Evolutionary conservation across 2,113 vertebrate species (phyloP).

Genomic region (Petromus typicus): DNA sequence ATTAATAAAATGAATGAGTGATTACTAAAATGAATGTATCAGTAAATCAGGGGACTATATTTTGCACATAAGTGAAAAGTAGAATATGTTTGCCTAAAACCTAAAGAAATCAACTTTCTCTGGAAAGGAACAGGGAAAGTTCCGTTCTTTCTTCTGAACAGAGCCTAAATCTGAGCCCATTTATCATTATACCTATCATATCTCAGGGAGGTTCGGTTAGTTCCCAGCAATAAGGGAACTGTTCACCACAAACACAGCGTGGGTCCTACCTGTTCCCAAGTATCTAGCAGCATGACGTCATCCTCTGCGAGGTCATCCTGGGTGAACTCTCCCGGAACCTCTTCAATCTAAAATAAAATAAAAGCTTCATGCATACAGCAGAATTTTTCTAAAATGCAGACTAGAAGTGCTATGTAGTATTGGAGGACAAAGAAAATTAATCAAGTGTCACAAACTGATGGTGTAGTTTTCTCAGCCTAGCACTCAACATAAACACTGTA

Average conservation of each 20-base stretch:
- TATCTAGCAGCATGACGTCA: conserved; percentile 95
- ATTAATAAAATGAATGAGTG: background rate
- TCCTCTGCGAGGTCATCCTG: conserved; percentile 96
- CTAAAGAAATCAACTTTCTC: conserved; percentile 20
- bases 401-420: background rate
- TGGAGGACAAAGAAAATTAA: background rate
- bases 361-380: background rate
- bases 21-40: background rate
- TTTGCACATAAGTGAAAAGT: conserved; percentile 47
- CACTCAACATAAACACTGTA: background rate
- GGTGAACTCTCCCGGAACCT: conserved; percentile 95
- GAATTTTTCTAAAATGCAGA: background rate
- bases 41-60: background rate
- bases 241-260: background rate
- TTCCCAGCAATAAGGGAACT: background rate
- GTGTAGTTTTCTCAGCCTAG: background rate
- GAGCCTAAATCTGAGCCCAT: background rate
- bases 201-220: background rate
- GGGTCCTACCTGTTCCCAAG: conserved; percentile 94
- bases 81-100: background rate
- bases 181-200: background rate
- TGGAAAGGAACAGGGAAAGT: too few species aligned
- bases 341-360: conserved; percentile 91
- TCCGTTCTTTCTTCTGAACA: conserved; percentile 19
- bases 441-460: background rate